Conservation (phyloP, 2,797 vertebrate species). For the Scleropages formosus region DNA sequence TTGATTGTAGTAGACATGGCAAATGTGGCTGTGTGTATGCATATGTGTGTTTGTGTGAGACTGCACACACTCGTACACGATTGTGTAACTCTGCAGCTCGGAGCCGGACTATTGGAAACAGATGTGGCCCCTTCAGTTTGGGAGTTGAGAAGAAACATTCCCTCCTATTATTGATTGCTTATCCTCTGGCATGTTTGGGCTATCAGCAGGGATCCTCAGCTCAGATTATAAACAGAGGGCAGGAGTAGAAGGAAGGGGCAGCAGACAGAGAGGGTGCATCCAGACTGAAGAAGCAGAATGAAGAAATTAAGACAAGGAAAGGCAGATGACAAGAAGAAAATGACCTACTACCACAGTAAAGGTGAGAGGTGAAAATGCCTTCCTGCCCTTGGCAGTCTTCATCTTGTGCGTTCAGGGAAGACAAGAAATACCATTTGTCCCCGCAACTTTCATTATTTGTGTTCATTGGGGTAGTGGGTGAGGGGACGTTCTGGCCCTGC, state of each 20-base stretch:
- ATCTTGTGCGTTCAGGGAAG: no score
- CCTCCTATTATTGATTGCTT: constrained; percentile 70
- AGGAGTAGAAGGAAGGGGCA: constrained; percentile 13
- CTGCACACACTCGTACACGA: constrained; percentile 54
- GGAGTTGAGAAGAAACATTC: constrained; percentile 58
- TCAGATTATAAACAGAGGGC: constrained; percentile 49
- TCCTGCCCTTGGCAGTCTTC: no score
- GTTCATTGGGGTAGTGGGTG: constrained; percentile 2
- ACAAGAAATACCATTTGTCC: no score
- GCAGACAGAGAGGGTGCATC: neutral
- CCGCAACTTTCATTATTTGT: neutral
- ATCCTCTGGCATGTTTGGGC: constrained; percentile 68
- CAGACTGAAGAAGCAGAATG: neutral
- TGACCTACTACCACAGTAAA: no score
- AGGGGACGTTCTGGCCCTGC: constrained; percentile 9
- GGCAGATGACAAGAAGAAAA: neutral
- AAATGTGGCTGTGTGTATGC: constrained; percentile 44
- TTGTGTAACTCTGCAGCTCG: constrained; percentile 66
- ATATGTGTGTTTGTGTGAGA: constrained; percentile 57
- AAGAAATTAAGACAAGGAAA: neutral
- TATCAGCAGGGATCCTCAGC: constrained; percentile 59
- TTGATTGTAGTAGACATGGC: constrained; percentile 27
- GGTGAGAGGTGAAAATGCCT: no score
- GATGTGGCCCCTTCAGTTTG: constrained; percentile 69
- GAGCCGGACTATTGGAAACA: constrained; percentile 76